These are phyloP conservation scores for Bombus balteatus DNA, from an alignment of 1,140 invertebrate species.

Conservation along the genomic window DNA sequence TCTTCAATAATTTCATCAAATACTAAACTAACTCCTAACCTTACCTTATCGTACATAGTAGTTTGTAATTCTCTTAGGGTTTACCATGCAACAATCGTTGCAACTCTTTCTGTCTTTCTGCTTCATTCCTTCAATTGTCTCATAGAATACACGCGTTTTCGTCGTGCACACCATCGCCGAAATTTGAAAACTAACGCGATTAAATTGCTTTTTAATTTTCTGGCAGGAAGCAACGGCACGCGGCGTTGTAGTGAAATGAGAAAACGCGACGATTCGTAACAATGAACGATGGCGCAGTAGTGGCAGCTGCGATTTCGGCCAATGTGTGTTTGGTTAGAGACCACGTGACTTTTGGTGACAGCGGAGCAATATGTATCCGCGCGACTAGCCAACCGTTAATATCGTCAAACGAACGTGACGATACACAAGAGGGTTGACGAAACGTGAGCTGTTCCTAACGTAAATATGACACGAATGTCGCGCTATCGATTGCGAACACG, in stretches of 20 bases:
- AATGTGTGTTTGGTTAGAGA: background rate
- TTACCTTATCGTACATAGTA: no score
- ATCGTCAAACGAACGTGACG: constrained; percentile 59
- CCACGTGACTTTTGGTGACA: constrained; percentile 56
- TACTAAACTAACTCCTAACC: no score
- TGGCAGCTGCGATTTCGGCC: background rate
- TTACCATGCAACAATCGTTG: background rate
- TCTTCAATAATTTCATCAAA: no score
- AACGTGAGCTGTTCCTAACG: constrained; percentile 11
- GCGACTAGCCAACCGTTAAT: constrained; percentile 50
- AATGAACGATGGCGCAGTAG: background rate
- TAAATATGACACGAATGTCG: constrained; percentile 20
- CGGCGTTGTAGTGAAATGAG: background rate
- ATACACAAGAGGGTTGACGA: background rate
- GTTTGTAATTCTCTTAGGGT: background rate
- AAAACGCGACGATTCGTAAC: background rate
- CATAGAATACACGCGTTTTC: background rate
- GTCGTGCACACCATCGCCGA: no score
- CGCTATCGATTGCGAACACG: constrained; percentile 37
- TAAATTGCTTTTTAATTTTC: constrained; percentile 16
- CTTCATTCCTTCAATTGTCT: background rate
- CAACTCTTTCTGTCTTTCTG: background rate
- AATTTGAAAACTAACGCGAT: constrained; percentile 12
- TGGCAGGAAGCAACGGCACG: background rate
- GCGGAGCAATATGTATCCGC: constrained; percentile 57